Base-by-base conservation (phyloP, 2,888 invertebrate species). In the Diarsia dahlii region DNA sequence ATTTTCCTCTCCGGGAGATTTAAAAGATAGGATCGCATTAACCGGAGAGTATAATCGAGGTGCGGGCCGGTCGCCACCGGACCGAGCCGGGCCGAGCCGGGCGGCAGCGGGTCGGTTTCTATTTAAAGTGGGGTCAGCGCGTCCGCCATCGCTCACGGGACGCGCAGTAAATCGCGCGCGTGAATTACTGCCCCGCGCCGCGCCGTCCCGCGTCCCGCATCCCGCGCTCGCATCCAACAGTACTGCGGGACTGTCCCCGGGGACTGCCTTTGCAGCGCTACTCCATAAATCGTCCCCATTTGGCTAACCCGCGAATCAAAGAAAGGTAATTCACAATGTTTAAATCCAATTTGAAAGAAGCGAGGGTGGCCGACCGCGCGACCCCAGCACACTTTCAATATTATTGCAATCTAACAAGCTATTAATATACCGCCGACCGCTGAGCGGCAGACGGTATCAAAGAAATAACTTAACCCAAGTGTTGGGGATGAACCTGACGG, bases 241-340 rank as follows among this genome's bases (percentile, higher is more conserved):
- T 56, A 73, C 81, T 76, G 73, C 76, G 54, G 52, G 72, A 2
- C 54, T 28, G 46, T 84, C 81, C 86, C 87, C 81, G 68, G 87
- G 88, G 89, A 86, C 79, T 76, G 79, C 76, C 87, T 81, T 86
- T 71, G 86, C 90, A 88, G 90, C 90, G 89, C 89, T 89, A 90
- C 92, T 93, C 93, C 93, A 95, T 95, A 95, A 95, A 95, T 95
- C 94, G 94, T 94, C 94, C 95, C 95, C 95, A 92, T 94, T 94
- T 93, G 94, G 93, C 94, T 94, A 94, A 93, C 95, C 95, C 95
- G 94, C 94, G 95, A 95, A 95, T 95, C 95, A 94, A 95, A 94
- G 94, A 93, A 93, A 94, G 93, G 95, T 95, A 95, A 95, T 95
- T 95, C 95, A 93, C 94, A 94, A 95, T 94, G 95, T 95, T 95